Evolutionary conservation across 2,888 invertebrate species (phyloP).

Genomic region (Orthosia incerta): DNA sequence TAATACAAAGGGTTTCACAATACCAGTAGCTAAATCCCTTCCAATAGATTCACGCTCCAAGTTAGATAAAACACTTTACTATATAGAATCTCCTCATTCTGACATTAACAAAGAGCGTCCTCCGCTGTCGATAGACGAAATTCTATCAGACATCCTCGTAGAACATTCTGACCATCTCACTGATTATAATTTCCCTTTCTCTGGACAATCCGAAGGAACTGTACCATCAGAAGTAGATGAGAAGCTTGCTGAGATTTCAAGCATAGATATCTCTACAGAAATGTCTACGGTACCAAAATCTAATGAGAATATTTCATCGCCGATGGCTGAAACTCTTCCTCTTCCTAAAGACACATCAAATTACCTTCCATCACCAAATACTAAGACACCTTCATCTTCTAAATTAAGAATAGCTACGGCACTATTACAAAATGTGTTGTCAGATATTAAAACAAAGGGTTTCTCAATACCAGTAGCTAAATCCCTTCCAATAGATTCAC

Average conservation of each 20-base stretch:
- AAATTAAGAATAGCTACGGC: constrained; percentile 19
- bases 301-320: not conserved
- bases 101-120: not conserved
- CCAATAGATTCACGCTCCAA: not conserved
- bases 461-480: not conserved
- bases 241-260: not conserved
- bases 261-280: not conserved
- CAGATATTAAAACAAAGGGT: constrained; percentile 20
- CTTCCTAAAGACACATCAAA: not conserved
- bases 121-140: not conserved
- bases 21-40: not conserved
- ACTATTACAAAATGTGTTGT: constrained; percentile 33
- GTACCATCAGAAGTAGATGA: not conserved
- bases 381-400: not conserved
- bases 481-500: constrained; percentile 5
- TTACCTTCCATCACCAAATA: not conserved
- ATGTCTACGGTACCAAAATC: too few relatives aligned
- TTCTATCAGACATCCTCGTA: not conserved
- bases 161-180: too few relatives aligned
- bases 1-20: not conserved
- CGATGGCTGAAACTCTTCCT: not conserved
- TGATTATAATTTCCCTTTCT: not conserved
- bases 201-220: not conserved
- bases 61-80: not conserved
- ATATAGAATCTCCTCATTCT: not conserved